Percentiles rank a stretch among this genome's conserved stretches.
Conservation (phyloP, 2,113 vertebrate genomes). For the Brachypodius melanocephalos region DNA sequence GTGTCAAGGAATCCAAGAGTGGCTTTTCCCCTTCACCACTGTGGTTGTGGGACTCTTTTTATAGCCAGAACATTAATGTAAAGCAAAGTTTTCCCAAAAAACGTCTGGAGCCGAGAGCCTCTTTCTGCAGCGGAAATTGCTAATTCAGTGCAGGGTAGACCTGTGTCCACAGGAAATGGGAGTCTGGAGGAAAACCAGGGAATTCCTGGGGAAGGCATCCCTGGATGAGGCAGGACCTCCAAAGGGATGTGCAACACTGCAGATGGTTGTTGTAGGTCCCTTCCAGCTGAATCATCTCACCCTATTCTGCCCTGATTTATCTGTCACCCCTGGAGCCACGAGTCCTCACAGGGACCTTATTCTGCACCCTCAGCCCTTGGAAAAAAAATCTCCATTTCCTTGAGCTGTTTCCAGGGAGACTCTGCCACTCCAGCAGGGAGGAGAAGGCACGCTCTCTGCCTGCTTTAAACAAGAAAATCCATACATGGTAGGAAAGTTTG, state of each 20-base stretch:
- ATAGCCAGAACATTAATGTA: neutral
- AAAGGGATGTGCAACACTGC: neutral
- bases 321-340: neutral
- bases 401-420: neutral
- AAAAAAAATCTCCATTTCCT: neutral
- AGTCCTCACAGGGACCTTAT: neutral
- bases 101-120: neutral
- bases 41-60: neutral
- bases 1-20: neutral
- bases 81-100: neutral
- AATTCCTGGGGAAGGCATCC: neutral
- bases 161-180: rapidly evolving
- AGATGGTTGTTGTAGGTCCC: rapidly evolving
- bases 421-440: neutral
- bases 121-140: neutral
- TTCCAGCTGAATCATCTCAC: rapidly evolving
- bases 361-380: neutral
- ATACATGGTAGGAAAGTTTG: constrained; percentile 46
- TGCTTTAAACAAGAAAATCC: constrained; percentile 19
- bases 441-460: neutral
- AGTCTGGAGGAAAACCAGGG: neutral
- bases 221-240: neutral
- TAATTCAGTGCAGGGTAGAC: neutral
- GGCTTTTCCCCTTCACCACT: neutral
- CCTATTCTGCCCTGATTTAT: neutral